Base-by-base conservation (phyloP, 2,797 vertebrate species). In the Leontopithecus rosalia region DNA sequence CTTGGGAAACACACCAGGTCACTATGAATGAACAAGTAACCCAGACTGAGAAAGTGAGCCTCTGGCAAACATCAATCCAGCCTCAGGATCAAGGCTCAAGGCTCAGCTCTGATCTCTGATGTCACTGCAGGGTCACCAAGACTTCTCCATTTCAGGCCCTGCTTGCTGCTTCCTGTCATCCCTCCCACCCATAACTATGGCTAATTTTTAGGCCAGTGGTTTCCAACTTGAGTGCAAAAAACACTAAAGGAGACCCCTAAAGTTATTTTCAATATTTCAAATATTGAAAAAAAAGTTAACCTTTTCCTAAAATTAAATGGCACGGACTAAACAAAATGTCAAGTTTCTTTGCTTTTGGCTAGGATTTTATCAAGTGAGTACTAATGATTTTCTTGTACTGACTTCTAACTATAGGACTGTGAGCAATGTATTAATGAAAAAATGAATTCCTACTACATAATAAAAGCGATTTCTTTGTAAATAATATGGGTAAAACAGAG, bases 281-380 rank as follows among this genome's bases (percentile, higher is more conserved):
- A 33, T 64, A 72, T 30, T 43, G 90, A 77, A 92, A 91, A 67
- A 89, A 85, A 97, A 97, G 57, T 90, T 85, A 88, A 73, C 50
- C 92, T 95, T 88, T 95, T 88, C 83, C 81, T 90, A 91, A 96
- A 96, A 95, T 72, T 57, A 93, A 96, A 61, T 80, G 80, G 61
- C 81, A 91, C 7, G 50, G 39, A 89, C 92, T 73, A 89, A 94
- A 17, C 30, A 97, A 96, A 95, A 92, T 48, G 64, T 58, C 81
- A 87, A 83, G 55, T 41, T 93, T 77, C 90, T 91, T 88, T 52
- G 70, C 26, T 85, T 91, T 30, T 14, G 39, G 50, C 72, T 88
- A 88, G n/a, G 57, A 79, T 92, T 92, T 90, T 76, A 94, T 70
- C 88, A 95, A 97, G 52, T 64, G 17, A 50, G 77, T 46, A 41